phyloP scores from a whole-genome alignment of 1,140 invertebrate species.

The Neelides sp. region DNA sequence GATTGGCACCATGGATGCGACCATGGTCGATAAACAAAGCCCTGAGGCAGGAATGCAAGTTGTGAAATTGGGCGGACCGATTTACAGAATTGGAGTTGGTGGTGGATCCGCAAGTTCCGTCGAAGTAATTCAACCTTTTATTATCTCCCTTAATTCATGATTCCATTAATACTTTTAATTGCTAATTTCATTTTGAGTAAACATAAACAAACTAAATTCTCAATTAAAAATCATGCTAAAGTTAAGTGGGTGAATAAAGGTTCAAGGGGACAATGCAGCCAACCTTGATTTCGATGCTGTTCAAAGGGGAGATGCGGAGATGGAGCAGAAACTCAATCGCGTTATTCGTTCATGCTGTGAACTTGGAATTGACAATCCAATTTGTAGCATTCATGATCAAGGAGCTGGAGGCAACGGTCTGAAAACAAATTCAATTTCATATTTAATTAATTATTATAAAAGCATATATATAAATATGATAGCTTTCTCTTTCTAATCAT shows the following conservation, averaged over 20 bases:
- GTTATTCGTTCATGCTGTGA: slow-evolving; percentile 85
- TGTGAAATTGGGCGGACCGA: slow-evolving; percentile 89
- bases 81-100: slow-evolving; percentile 92
- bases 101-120: slow-evolving; percentile 92
- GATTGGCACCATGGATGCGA: slow-evolving; percentile 74
- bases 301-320: slow-evolving; percentile 93
- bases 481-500: not conserved
- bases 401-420: slow-evolving; percentile 95
- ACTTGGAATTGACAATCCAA: slow-evolving; percentile 66
- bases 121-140: too few relatives aligned
- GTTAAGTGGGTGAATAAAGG: slow-evolving; percentile 39
- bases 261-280: slow-evolving; percentile 69
- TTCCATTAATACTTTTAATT: too few relatives aligned
- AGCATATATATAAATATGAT: not conserved
- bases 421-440: too few relatives aligned
- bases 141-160: too few relatives aligned
- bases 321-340: slow-evolving; percentile 94
- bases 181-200: too few relatives aligned
- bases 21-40: slow-evolving; percentile 57
- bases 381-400: slow-evolving; percentile 88
- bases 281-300: slow-evolving; percentile 91
- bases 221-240: not conserved
- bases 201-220: not conserved
- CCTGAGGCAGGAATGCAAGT: slow-evolving; percentile 69
- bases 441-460: not conserved